phyloP scores from a whole-genome alignment of 2,797 vertebrate species.

The Atherinosoma microstoma region DNA sequence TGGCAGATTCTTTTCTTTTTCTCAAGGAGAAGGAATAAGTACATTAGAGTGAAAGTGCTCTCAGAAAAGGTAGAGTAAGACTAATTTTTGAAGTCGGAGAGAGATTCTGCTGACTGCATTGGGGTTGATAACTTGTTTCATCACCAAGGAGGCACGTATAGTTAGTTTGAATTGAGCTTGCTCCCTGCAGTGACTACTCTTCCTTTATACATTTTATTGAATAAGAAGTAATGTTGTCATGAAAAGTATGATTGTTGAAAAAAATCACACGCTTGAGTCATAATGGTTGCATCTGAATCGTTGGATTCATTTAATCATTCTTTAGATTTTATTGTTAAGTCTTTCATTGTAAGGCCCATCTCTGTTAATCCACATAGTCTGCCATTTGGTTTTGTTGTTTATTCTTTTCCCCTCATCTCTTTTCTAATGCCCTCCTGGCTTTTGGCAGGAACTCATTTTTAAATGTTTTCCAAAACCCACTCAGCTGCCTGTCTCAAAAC shows the following conservation, averaged over 20 bases:
- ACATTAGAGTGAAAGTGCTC: constrained; percentile 8
- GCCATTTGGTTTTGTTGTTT: neutral
- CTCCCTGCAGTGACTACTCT: neutral
- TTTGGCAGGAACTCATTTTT: too few relatives aligned
- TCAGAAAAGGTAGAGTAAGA: neutral
- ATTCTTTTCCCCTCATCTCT: neutral
- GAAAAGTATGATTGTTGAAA: neutral
- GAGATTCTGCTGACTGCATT: neutral
- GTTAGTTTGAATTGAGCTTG: neutral
- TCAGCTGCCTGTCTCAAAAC: neutral
- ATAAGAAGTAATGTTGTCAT: neutral
- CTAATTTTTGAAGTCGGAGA: constrained; percentile 2
- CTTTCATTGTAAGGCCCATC: too few relatives aligned
- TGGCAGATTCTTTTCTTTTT: neutral
- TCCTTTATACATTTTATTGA: neutral
- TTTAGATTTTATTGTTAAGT: too few relatives aligned
- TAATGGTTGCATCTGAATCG: neutral
- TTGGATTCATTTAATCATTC: neutral
- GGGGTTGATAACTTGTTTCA: constrained; percentile 4
- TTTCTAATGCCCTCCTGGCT: neutral
- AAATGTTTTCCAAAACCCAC: neutral
- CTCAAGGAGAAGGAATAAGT: neutral
- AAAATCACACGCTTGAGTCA: neutral
- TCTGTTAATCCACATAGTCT: neutral
- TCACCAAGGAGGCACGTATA: neutral